Percentiles rank a stretch among this genome's conserved stretches.
Conservation (phyloP, 2,888 invertebrate species). For the Calliopum simillimum region DNA sequence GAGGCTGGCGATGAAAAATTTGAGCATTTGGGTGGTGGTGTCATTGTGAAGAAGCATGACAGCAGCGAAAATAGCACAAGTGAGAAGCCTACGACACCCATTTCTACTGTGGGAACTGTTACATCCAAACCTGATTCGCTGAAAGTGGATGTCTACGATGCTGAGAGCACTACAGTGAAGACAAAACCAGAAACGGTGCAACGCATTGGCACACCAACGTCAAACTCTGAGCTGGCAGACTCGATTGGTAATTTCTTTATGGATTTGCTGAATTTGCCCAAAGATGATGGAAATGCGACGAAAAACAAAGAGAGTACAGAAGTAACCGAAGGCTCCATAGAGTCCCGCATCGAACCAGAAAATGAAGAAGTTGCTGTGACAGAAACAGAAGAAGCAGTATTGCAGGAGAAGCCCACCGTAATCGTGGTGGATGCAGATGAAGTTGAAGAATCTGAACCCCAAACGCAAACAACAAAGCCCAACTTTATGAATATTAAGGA, state of each 20-base stretch:
- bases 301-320: conserved; percentile 20
- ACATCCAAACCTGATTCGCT: conserved; percentile 15
- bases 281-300: conserved; percentile 48
- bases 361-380: neutral
- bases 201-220: conserved; percentile 40
- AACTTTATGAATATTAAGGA: conserved; percentile 67
- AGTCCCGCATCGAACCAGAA: conserved; percentile 51
- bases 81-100: neutral
- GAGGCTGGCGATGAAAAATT: conserved; percentile 58
- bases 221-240: conserved; percentile 58
- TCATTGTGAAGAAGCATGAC: conserved; percentile 65
- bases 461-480: conserved; percentile 48
- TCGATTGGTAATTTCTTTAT: conserved; percentile 64
- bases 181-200: neutral
- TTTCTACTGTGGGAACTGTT: neutral
- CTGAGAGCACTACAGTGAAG: conserved; percentile 13
- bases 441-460: neutral
- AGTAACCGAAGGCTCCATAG: conserved; percentile 42
- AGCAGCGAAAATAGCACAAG: conserved; percentile 39
- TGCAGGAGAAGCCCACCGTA: conserved; percentile 7
- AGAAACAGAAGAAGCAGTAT: conserved; percentile 3
- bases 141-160: neutral
- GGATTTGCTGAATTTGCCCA: conserved; percentile 62
- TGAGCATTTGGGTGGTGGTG: conserved; percentile 66
- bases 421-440: conserved; percentile 32